These are phyloP conservation scores for Chlorospingus flavigularis DNA, from an alignment of 2,797 vertebrate species.

Conservation along the genomic window DNA sequence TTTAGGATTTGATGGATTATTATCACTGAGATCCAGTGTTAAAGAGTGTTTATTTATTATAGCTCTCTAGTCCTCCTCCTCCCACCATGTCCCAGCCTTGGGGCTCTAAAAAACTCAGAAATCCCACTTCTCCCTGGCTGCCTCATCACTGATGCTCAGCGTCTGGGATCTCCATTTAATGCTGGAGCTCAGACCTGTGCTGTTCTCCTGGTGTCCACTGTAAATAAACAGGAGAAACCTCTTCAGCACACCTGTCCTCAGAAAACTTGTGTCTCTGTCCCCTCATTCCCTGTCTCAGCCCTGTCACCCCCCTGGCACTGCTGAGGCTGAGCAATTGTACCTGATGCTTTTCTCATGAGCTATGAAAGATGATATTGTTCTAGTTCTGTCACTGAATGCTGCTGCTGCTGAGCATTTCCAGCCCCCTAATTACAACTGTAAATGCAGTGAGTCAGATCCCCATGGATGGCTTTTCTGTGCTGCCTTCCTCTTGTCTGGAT, in stretches of 20 bases:
- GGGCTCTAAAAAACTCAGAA: not conserved
- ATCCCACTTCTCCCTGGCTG: not conserved
- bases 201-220: not conserved
- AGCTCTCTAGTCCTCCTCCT: not conserved
- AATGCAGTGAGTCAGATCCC: not conserved
- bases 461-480: not conserved
- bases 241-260: not conserved
- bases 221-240: not conserved
- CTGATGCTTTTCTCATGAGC: not conserved
- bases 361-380: not conserved
- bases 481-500: not conserved
- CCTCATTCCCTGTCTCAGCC: not conserved
- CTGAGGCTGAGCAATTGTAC: not conserved
- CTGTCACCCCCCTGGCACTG: fast-evolving
- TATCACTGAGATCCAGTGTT: constrained; percentile 11
- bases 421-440: not conserved
- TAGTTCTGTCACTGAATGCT: not conserved
- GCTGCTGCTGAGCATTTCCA: not conserved
- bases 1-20: constrained; percentile 41
- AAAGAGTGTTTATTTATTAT: constrained; percentile 21
- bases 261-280: not conserved
- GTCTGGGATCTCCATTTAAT: not conserved
- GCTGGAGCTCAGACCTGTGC: not conserved
- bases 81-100: not conserved
- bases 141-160: fast-evolving